A percentile compares a stretch with the other conserved stretches of the same genome.
Evolutionary conservation across 2,797 vertebrate genomes (phyloP).

Genomic region (Acanthiza pusilla): DNA sequence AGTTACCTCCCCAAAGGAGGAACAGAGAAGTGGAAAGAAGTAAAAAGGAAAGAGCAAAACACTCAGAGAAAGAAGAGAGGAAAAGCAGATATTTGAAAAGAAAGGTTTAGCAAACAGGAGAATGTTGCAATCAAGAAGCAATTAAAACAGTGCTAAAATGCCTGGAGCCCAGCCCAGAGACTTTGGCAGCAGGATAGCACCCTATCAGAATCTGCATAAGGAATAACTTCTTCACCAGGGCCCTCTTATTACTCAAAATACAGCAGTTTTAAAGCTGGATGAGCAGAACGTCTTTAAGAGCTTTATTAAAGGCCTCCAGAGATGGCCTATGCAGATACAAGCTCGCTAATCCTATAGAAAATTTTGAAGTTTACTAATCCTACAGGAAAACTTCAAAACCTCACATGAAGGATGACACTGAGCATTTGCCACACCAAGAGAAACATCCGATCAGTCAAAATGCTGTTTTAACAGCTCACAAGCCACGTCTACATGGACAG

Average conservation of each 20-base stretch:
- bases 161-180: not conserved
- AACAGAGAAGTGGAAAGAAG: not conserved
- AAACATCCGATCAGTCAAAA: not conserved
- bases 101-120: not conserved
- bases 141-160: not conserved
- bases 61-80: not conserved
- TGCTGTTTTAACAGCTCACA: not conserved
- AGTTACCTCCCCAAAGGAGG: not conserved
- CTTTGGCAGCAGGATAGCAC: not conserved
- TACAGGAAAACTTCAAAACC: not conserved
- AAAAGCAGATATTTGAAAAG: not conserved
- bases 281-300: not conserved
- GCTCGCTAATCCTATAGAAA: not conserved
- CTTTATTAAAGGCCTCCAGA: not conserved
- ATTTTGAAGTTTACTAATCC: not conserved
- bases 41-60: not conserved
- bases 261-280: not conserved
- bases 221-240: not conserved
- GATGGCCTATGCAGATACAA: not conserved
- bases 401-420: not conserved
- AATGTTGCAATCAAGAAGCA: constrained; percentile 2
- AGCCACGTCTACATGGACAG: not conserved
- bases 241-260: not conserved
- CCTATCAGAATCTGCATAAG: not conserved
- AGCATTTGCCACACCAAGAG: not conserved